A percentile compares a stretch with the other conserved stretches of the same genome.
These are phyloP conservation scores for Oreotragus oreotragus DNA, from an alignment of 2,113 vertebrate genomes.

Conservation along the genomic window DNA sequence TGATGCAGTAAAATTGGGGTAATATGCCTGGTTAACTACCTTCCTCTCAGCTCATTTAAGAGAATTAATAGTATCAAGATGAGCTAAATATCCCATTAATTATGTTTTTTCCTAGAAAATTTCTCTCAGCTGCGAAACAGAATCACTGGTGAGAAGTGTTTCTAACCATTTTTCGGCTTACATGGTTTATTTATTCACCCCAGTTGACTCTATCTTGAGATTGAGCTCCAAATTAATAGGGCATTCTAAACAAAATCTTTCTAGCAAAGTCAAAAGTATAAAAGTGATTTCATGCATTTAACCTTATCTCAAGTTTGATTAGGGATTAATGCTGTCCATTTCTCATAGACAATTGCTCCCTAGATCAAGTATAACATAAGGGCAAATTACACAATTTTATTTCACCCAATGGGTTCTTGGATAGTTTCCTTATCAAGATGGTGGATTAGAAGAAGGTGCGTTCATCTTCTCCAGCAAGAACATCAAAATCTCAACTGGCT, in stretches of 20 bases:
- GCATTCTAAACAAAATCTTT: conserved; percentile 31
- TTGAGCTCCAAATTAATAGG: neutral
- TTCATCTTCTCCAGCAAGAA: neutral
- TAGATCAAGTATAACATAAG: neutral
- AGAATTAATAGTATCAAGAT: neutral
- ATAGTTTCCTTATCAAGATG: neutral
- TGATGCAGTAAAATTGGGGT: neutral
- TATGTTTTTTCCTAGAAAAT: conserved; percentile 16
- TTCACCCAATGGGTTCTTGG: neutral
- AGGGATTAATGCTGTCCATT: neutral
- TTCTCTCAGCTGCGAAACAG: neutral
- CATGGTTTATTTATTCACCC: conserved; percentile 55
- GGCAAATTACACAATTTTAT: neutral
- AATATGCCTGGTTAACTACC: neutral
- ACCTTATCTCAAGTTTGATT: neutral
- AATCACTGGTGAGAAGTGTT: neutral
- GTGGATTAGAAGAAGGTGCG: neutral
- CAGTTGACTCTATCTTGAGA: neutral
- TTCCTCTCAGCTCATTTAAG: neutral
- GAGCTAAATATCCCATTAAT: conserved; percentile 17
- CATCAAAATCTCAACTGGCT: neutral
- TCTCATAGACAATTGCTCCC: neutral
- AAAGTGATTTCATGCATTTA: neutral
- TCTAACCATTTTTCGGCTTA: neutral
- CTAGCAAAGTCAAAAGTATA: conserved; percentile 24